Conservation (phyloP, 2,888 invertebrate genomes). For the Cerastis rubricosa region DNA sequence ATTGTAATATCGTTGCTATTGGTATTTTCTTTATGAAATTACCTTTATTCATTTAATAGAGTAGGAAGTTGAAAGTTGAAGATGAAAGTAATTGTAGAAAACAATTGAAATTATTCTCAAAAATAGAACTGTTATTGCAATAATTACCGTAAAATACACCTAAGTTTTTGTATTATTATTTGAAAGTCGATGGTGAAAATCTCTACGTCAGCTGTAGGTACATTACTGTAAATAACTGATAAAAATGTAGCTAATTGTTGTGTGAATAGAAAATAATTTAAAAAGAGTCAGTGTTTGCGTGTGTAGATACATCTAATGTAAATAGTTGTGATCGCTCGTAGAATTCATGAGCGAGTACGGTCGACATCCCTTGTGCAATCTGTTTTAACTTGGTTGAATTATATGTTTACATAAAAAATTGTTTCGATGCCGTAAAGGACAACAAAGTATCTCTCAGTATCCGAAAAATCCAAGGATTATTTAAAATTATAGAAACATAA, state of each 20-base stretch:
- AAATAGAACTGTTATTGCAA: constrained; percentile 12
- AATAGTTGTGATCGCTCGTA: constrained; percentile 58
- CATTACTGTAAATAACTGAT: constrained; percentile 85
- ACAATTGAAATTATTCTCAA: not conserved
- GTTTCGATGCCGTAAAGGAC: not conserved
- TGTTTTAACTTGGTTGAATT: constrained; percentile 49
- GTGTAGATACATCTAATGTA: constrained; percentile 86
- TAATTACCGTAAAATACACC: not conserved
- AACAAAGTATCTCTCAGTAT: not conserved
- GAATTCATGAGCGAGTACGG: constrained; percentile 35
- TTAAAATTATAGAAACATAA: not conserved
- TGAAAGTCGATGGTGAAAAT: constrained; percentile 52
- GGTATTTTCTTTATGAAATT: not conserved
- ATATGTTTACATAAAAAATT: not conserved
- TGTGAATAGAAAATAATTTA: constrained; percentile 87
- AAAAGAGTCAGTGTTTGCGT: constrained; percentile 87
- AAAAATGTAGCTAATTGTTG: constrained; percentile 85
- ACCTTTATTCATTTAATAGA: not conserved
- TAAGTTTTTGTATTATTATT: constrained; percentile 1
- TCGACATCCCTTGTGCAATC: constrained; percentile 62
- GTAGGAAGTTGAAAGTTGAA: no score
- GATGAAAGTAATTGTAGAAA: not conserved
- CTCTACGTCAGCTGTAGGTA: constrained; percentile 50
- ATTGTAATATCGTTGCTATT: not conserved
- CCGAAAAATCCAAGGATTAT: not conserved